These are phyloP conservation scores for Heteromyza rotundicornis DNA, from an alignment of 2,888 invertebrate genomes.

Conservation along the genomic window DNA sequence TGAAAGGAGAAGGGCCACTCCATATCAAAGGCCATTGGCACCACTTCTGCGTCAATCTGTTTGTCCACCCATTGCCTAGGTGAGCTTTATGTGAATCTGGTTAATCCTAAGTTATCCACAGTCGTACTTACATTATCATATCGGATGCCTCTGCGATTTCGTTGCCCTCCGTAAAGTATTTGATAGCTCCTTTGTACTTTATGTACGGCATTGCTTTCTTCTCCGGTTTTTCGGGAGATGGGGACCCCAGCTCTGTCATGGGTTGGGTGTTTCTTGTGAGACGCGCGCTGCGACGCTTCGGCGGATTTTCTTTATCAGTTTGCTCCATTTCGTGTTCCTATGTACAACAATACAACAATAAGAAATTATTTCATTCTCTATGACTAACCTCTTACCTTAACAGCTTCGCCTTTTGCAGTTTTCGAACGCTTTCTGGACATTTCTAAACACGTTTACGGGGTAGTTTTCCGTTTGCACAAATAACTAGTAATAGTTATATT, in stretches of 20 bases:
- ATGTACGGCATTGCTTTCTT: slow-evolving; percentile 47
- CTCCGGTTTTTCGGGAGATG: slow-evolving; percentile 39
- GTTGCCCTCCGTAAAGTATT: slow-evolving; percentile 57
- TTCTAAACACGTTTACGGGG: too few species aligned
- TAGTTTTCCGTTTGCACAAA: too few species aligned
- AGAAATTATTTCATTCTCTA: too few species aligned
- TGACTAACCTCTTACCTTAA: too few species aligned
- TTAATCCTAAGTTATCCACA: not conserved
- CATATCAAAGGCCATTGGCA: slow-evolving; percentile 70
- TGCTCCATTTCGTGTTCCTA: too few species aligned
- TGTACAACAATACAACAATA: too few species aligned
- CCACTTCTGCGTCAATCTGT: slow-evolving; percentile 47
- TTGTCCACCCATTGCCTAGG: slow-evolving; percentile 57
- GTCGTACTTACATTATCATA: slow-evolving; percentile 59
- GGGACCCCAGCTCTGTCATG: slow-evolving; percentile 41
- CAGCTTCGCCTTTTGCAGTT: too few species aligned
- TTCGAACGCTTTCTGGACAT: too few species aligned
- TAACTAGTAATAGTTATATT: too few species aligned
- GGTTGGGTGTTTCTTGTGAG: slow-evolving; percentile 46
- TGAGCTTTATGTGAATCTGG: not conserved
- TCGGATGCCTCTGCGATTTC: slow-evolving; percentile 65
- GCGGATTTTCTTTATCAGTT: slow-evolving; percentile 49
- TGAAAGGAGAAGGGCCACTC: slow-evolving; percentile 72
- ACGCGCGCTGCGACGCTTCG: slow-evolving; percentile 52
- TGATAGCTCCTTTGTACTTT: slow-evolving; percentile 52